Percentiles rank a stretch among this genome's conserved stretches.
phyloP scores from a whole-genome alignment of 2,797 vertebrate genomes.

The Enteromius viviparus region DNA sequence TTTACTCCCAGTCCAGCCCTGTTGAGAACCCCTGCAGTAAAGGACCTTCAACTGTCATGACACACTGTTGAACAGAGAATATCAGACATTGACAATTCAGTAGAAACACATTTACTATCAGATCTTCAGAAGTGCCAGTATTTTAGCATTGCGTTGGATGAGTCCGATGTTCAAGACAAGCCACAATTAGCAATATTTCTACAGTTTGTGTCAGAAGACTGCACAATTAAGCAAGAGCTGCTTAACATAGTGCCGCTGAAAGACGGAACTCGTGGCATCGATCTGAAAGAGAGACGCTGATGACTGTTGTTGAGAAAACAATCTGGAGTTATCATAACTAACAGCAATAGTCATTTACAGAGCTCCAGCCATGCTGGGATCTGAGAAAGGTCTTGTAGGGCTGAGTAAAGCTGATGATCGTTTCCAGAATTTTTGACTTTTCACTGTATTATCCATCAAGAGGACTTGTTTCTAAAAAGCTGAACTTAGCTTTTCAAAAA shows the following conservation, averaged over 20 bases:
- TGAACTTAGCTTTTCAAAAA: no score
- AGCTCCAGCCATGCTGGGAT: no score
- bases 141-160: not conserved
- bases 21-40: no score
- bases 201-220: constrained; percentile 44
- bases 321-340: no score
- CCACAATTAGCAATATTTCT: constrained; percentile 43
- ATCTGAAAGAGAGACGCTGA: constrained; percentile 55
- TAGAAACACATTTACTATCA: not conserved
- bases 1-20: no score
- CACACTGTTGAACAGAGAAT: not conserved
- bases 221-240: constrained; percentile 52
- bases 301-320: no score
- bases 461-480: no score
- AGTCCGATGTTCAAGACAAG: constrained; percentile 10
- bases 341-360: no score
- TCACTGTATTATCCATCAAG: no score
- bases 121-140: constrained; percentile 28
- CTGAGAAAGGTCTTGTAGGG: no score
- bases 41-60: not conserved
- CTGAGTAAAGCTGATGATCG: no score
- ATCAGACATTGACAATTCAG: not conserved
- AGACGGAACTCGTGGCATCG: constrained; percentile 57
- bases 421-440: no score
- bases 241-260: constrained; percentile 60